phyloP scores from a whole-genome alignment of 2,113 vertebrate genomes.

The Rousettus leschenaultii region DNA sequence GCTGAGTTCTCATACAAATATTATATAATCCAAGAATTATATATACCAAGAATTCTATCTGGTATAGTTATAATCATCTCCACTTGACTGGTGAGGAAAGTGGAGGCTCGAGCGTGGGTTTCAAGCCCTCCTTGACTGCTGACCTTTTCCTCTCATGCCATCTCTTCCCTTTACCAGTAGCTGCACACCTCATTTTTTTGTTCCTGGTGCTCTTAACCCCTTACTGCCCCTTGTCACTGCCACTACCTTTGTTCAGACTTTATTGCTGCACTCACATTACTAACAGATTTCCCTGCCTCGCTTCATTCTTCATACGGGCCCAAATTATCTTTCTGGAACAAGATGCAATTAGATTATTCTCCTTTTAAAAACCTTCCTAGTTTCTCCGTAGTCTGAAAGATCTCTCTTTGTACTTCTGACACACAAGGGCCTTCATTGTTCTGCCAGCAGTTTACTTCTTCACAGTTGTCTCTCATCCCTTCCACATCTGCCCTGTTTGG shows the following conservation, averaged over 20 bases:
- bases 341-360: neutral
- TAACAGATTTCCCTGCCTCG: neutral
- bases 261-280: neutral
- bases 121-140: neutral
- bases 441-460: neutral
- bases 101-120: neutral
- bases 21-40: neutral
- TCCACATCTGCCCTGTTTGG: neutral
- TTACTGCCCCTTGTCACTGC: neutral
- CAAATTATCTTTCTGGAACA: neutral
- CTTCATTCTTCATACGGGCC: neutral
- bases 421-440: neutral
- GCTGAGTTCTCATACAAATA: neutral
- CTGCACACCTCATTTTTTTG: neutral
- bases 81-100: neutral
- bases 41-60: neutral
- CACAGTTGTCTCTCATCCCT: neutral
- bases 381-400: neutral
- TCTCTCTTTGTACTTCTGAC: neutral
- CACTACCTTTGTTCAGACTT: neutral
- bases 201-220: too few relatives aligned
- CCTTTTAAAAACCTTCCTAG: neutral
- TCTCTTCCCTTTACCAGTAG: neutral
- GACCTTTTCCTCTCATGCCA: neutral
- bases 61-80: neutral